A percentile compares a stretch with the other conserved stretches of the same genome.
These are phyloP conservation scores for Danio kyathit DNA, from an alignment of 2,797 vertebrate genomes.

Conservation along the genomic window DNA sequence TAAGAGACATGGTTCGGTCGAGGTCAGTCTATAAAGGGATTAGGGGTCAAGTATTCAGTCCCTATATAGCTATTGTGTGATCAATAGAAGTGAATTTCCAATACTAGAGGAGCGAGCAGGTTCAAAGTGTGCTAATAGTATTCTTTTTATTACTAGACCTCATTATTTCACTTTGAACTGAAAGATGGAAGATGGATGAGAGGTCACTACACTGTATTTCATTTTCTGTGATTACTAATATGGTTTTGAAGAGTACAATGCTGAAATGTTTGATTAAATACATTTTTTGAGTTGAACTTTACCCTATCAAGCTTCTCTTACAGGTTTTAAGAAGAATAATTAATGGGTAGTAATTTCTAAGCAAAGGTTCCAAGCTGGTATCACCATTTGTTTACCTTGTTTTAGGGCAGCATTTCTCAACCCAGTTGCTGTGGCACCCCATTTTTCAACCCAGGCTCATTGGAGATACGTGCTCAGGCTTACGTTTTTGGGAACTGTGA, in stretches of 20 bases:
- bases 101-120: constrained; percentile 15
- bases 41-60: constrained; percentile 59
- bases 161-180: constrained; percentile 29
- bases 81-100: constrained; percentile 77
- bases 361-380: neutral
- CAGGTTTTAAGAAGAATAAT: neutral
- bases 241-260: neutral
- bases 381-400: too few species aligned
- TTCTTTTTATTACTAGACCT: constrained; percentile 36
- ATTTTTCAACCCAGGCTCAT: too few species aligned
- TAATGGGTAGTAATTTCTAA: neutral
- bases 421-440: too few species aligned
- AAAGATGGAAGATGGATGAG: constrained; percentile 20
- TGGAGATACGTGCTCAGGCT: too few species aligned
- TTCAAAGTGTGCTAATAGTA: constrained; percentile 27
- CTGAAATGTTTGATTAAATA: neutral
- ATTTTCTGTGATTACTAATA: neutral
- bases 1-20: constrained; percentile 69
- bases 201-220: neutral
- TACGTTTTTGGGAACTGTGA: too few species aligned
- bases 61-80: constrained; percentile 73
- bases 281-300: neutral
- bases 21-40: constrained; percentile 81
- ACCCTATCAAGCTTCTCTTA: neutral
- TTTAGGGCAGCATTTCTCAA: too few species aligned